Conservation (phyloP, 1,140 invertebrate genomes). For the Eufriesea mexicana region DNA sequence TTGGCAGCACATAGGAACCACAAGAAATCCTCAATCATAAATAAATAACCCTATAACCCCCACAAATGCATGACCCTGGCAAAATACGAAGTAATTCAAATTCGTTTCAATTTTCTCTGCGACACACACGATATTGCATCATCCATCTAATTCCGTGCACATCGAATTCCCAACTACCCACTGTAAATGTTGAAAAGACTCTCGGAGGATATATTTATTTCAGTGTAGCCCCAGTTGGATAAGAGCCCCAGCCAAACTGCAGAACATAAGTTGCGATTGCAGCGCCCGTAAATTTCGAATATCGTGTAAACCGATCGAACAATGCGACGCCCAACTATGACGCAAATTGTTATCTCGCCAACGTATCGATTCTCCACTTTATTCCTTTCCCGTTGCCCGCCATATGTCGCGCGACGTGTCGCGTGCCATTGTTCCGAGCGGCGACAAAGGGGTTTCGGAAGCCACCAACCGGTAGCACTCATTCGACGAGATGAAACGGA, state of each 20-base stretch:
- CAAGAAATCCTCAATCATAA: too few relatives aligned
- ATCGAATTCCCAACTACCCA: too few relatives aligned
- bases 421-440: slow-evolving; percentile 33
- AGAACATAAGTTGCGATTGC: background rate
- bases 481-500: background rate
- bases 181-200: background rate
- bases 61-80: too few relatives aligned
- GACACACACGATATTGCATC: too few relatives aligned
- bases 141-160: too few relatives aligned
- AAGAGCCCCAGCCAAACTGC: background rate
- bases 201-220: background rate
- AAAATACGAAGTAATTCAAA: too few relatives aligned
- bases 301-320: slow-evolving; percentile 42
- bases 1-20: too few relatives aligned
- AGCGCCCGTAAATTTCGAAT: slow-evolving; percentile 39
- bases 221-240: slow-evolving; percentile 1
- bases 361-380: slow-evolving; percentile 49
- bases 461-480: background rate
- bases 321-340: slow-evolving; percentile 25
- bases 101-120: too few relatives aligned
- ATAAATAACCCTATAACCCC: too few relatives aligned
- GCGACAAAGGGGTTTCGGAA: background rate
- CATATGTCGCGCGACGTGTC: slow-evolving; percentile 21
- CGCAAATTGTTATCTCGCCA: slow-evolving; percentile 53
- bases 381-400: slow-evolving; percentile 22